A percentile compares a stretch with the other conserved stretches of the same genome.
These are phyloP conservation scores for Globia sparganii DNA, from an alignment of 2,888 invertebrate genomes.

Conservation along the genomic window DNA sequence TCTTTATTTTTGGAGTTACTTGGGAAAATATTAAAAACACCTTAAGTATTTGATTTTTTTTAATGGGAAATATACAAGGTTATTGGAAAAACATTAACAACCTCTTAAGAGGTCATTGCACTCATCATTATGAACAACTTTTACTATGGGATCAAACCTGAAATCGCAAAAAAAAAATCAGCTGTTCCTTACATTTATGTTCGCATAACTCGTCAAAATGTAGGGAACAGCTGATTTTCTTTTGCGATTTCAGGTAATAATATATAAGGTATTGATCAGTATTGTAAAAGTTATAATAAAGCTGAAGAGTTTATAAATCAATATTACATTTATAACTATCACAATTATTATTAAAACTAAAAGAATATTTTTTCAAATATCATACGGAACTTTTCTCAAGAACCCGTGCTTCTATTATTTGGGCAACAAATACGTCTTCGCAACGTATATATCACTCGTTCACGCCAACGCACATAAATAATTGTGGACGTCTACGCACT, in stretches of 20 bases:
- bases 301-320: not conserved
- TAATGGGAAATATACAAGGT: too few relatives aligned
- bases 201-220: too few relatives aligned
- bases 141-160: too few relatives aligned
- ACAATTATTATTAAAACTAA: not conserved
- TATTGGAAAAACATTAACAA: too few relatives aligned
- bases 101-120: too few relatives aligned
- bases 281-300: not conserved
- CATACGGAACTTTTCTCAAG: slow-evolving; percentile 48
- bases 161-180: too few relatives aligned
- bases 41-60: not conserved
- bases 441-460: slow-evolving; percentile 66
- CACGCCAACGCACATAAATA: slow-evolving; percentile 68
- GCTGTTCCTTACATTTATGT: too few relatives aligned
- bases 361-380: not conserved
- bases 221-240: too few relatives aligned
- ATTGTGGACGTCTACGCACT: slow-evolving; percentile 67
- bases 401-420: slow-evolving; percentile 31
- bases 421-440: slow-evolving; percentile 76
- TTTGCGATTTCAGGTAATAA: too few relatives aligned
- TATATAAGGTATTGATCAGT: too few relatives aligned
- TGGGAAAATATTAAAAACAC: slow-evolving; percentile 17
- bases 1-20: slow-evolving; percentile 63
- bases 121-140: too few relatives aligned
- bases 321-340: not conserved